Base-by-base conservation (phyloP, 1,140 invertebrate species). In the Micrasema minimum region DNA sequence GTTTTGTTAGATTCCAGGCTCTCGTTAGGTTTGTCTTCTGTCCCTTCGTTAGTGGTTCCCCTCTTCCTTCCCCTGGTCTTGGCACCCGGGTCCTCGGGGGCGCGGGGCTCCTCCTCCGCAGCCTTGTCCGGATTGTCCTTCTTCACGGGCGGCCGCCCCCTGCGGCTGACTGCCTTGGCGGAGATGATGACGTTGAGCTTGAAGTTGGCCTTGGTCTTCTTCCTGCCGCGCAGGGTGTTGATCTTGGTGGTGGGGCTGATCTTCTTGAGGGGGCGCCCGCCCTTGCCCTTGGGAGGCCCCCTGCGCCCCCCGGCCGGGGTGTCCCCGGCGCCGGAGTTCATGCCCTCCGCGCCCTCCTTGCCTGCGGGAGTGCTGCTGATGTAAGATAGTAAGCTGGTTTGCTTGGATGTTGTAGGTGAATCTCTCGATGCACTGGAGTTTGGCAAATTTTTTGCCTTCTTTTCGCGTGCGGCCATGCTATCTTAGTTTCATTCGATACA, bases 1-100 rank as follows among this genome's bases (percentile, higher is more conserved):
- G 78, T 76, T 75, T 79, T 83, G 70, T 79, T 22, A 1, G 31
- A 76, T 77, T 81, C 82, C 10, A 70, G 75, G 26, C 14, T 45
- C 76, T 78, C 72, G 74, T 74, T 74, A 7, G 16, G 11, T 20
- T 78, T 79, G 81, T 74, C 80, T 77, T 82, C 67, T 4, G 20
- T 7, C 0, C 22, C 22, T 12, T 62, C 59, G 5, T n/a, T 45
- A 20, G 55, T 41, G 11, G 55, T 59, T 43, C 55, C 37, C 41
- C 38, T 59, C 45, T 65, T 62, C 7, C 66, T 23, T 18, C 66
- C 55, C 11, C 51, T 35, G 1, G 50, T 57, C 16, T 62, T 46
- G 38, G 61, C 46, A 26, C 51, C 37, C 10, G 59, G 41, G 11
- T 50, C 45, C 6, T 59, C 53, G 9, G 45, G 6, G 22, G 37